phyloP scores from a whole-genome alignment of 2,797 vertebrate species.

The Gobio occitaniae region DNA sequence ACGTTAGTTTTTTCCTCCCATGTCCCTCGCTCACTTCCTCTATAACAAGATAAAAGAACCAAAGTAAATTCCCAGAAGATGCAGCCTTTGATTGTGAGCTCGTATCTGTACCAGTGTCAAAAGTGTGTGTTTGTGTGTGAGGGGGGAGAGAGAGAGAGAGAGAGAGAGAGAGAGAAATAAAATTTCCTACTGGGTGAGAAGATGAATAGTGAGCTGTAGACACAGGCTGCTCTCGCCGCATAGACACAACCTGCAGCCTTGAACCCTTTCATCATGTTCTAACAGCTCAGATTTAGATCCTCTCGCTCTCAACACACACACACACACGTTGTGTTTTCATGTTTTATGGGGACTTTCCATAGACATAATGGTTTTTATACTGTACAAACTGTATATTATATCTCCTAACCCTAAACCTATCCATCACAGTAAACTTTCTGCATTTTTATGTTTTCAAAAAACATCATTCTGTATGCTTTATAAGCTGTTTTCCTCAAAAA shows the following conservation, averaged over 20 bases:
- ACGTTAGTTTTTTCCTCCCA: constrained; percentile 25
- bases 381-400: background rate
- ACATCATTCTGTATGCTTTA: background rate
- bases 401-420: background rate
- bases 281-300: constrained; percentile 28
- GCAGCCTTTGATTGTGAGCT: constrained; percentile 65
- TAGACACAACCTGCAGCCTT: constrained; percentile 31
- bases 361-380: background rate
- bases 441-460: background rate
- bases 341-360: background rate
- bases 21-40: constrained; percentile 63
- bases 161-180: constrained; percentile 5
- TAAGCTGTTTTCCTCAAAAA: background rate
- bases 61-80: constrained; percentile 62
- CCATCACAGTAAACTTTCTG: background rate
- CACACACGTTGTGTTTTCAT: background rate
- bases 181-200: constrained; percentile 50
- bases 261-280: constrained; percentile 41
- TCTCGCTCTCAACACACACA: background rate
- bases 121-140: constrained; percentile 4
- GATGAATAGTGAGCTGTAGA: constrained; percentile 49
- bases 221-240: constrained; percentile 8
- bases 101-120: constrained; percentile 3
- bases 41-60: constrained; percentile 61
- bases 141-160: background rate